Base-by-base conservation (phyloP, 2,888 invertebrate genomes). In the Ceramica pisi region DNA sequence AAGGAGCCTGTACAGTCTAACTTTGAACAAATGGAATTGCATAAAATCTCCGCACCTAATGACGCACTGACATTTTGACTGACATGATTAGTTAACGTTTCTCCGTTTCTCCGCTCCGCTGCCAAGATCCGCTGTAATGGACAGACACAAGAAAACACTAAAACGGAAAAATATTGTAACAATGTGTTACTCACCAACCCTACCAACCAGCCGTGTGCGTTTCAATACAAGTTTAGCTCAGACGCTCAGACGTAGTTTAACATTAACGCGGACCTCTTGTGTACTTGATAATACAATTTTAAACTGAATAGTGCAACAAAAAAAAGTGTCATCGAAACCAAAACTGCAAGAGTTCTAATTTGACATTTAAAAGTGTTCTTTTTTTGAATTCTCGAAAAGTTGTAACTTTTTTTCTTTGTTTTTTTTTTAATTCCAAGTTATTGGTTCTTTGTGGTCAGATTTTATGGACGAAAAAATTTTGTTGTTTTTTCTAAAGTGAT, bases 191-290 rank as follows among this genome's bases (percentile, higher is more conserved):
- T 46, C 19, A 12, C 56, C 81, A 83, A 67, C 83, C 84, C 81
- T 80, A 78, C 2, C 31, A 23, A 59, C 48, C n/a, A 9, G 26
- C 59, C 59, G 44, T 35, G 72, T 65, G 51, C 38, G 71, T 72
- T 66, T 31, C 23, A 71, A 71, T 68, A 50, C 72, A 35, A 82
- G 66, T 82, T 78, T 50, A 9, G 31, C 41, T 78, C 79, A 80
- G 71, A 72, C 80, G 31, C 41, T 78, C 79, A 80, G 71, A 72
- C 80, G 82, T 55, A 70, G 73, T 66, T 67, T 19, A 19, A 44
- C 31, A 68, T 26, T 31, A 41, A 55, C n/a, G 6, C 44, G 7
- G 55, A 31, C 44, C 64, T n/a, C 59, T 62, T 44, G 81, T 72
- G 79, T 67, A 19, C 31, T 48, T 3, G 4, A 26, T 26, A 55